Percentiles rank a stretch among this genome's conserved stretches.
phyloP scores from a whole-genome alignment of 1,140 invertebrate species.

The Trichoplusia ni region DNA sequence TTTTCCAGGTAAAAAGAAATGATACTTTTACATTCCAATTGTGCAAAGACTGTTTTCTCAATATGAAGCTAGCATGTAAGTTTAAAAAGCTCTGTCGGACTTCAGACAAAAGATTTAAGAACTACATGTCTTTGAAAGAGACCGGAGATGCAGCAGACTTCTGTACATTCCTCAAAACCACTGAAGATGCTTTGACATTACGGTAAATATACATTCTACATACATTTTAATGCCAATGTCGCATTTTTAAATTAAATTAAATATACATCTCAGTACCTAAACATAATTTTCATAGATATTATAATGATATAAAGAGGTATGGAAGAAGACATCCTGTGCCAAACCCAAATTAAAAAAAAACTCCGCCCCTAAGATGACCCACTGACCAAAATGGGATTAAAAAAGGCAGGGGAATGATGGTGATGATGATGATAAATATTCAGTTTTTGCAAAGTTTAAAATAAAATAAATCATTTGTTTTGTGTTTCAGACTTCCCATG shows the following conservation, averaged over 20 bases:
- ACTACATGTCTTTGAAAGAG: slow-evolving; percentile 56
- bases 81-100: slow-evolving; percentile 67
- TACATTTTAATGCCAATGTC: no score
- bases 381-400: no score
- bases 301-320: no score
- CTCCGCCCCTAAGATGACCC: no score
- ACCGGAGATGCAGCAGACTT: slow-evolving; percentile 53
- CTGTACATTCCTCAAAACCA: slow-evolving; percentile 57
- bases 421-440: no score
- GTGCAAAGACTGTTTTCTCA: slow-evolving; percentile 63
- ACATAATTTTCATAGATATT: no score
- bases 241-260: no score
- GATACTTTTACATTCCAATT: slow-evolving; percentile 67
- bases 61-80: slow-evolving; percentile 63
- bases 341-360: no score
- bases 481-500: slow-evolving; percentile 58
- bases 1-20: slow-evolving; percentile 66
- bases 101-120: slow-evolving; percentile 63
- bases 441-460: not conserved
- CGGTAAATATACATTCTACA: slow-evolving; percentile 43
- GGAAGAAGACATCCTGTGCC: no score
- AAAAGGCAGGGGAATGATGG: no score
- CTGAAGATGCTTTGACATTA: slow-evolving; percentile 58
- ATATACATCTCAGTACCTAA: no score
- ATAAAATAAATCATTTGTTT: not conserved